Conservation (phyloP, 2,113 vertebrate genomes). For the Daphoenositta chrysoptera region DNA sequence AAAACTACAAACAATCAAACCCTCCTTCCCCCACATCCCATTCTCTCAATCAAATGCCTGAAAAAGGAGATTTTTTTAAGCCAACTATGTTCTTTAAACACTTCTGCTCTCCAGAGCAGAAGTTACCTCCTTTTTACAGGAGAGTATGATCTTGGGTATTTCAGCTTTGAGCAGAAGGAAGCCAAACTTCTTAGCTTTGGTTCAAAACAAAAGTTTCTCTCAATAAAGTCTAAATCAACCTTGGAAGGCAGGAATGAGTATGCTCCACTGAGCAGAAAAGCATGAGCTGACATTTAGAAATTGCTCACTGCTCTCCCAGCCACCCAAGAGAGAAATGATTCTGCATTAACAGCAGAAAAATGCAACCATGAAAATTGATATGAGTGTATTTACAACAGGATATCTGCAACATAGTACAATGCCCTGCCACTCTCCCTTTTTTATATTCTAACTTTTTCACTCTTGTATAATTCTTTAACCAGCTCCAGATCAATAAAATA, state of each 20-base stretch:
- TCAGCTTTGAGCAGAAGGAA: background rate
- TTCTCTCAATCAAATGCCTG: conserved; percentile 1
- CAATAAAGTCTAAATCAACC: conserved; percentile 28
- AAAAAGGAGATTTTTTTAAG: background rate
- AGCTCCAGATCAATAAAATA: background rate
- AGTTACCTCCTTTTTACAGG: background rate
- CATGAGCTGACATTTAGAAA: background rate
- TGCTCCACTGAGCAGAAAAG: background rate
- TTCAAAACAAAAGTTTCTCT: conserved; percentile 27
- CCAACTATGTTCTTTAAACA: background rate
- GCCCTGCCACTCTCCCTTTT: background rate
- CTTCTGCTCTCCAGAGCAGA: background rate
- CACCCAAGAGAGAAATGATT: conserved; percentile 25
- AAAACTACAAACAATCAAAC: conserved; percentile 63
- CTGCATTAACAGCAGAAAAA: background rate
- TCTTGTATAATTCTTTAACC: background rate
- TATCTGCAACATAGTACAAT: background rate
- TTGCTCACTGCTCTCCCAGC: background rate
- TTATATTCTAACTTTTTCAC: background rate
- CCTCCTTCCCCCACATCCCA: conserved; percentile 16
- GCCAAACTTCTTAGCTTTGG: background rate
- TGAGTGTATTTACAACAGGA: background rate
- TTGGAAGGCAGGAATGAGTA: conserved; percentile 13
- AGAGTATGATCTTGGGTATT: background rate
- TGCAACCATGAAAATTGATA: background rate